A percentile compares a stretch with the other conserved stretches of the same genome.
phyloP scores from a whole-genome alignment of 2,888 invertebrate genomes.

The Crepidodera aurea region DNA sequence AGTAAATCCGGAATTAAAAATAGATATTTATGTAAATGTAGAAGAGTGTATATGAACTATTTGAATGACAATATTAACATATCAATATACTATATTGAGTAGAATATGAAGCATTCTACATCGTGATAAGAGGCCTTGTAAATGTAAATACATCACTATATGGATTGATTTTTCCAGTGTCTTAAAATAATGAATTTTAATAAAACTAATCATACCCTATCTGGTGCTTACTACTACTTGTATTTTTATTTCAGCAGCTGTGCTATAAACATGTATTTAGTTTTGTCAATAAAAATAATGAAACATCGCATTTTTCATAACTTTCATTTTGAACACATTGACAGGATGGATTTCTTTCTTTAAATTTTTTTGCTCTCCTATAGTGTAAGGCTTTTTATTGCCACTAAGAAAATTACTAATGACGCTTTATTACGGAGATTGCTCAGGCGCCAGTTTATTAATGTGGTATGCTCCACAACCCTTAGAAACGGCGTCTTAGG shows the following conservation, averaged over 20 bases:
- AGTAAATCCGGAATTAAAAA: slow-evolving; percentile 37
- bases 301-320: too few relatives aligned
- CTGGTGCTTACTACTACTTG: slow-evolving; percentile 57
- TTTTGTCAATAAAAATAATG: slow-evolving; percentile 45
- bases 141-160: slow-evolving; percentile 51
- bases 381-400: too few relatives aligned
- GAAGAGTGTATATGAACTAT: slow-evolving; percentile 53
- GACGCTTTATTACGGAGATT: too few relatives aligned
- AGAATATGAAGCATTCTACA: slow-evolving; percentile 53
- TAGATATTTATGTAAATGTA: slow-evolving; percentile 52
- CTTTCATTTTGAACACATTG: too few relatives aligned
- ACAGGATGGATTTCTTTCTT: too few relatives aligned
- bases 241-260: slow-evolving; percentile 58
- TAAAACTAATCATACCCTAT: slow-evolving; percentile 52
- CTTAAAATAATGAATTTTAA: slow-evolving; percentile 50
- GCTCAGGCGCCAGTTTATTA: too few relatives aligned
- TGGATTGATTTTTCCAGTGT: slow-evolving; percentile 53
- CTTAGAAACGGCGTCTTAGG: too few relatives aligned
- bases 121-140: slow-evolving; percentile 60
- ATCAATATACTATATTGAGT: slow-evolving; percentile 56
- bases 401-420: too few relatives aligned
- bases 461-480: too few relatives aligned
- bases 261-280: slow-evolving; percentile 54
- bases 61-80: slow-evolving; percentile 61
- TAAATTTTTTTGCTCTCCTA: too few relatives aligned